A percentile compares a stretch with the other conserved stretches of the same genome.
Evolutionary conservation across 2,113 vertebrate genomes (phyloP).

Genomic region (Oostethus manadensis): DNA sequence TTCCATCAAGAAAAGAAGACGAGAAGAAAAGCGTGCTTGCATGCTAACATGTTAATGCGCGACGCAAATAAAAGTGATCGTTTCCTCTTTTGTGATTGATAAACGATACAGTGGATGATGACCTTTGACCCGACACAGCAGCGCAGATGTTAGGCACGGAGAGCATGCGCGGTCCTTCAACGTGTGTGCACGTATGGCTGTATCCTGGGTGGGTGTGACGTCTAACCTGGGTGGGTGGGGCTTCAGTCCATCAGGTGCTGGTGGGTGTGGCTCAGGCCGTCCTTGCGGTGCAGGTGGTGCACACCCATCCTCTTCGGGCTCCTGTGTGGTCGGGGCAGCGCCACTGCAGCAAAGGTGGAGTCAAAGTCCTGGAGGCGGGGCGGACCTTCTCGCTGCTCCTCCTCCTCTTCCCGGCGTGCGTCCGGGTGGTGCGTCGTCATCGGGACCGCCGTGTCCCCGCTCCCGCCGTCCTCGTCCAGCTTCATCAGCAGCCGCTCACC

Average conservation of each 20-base stretch:
- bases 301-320: constrained; percentile 97
- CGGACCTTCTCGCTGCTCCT: constrained; percentile 60
- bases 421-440: constrained; percentile 39
- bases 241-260: constrained; percentile 88
- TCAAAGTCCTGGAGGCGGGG: constrained; percentile 62
- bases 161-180: background rate
- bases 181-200: constrained; percentile 41
- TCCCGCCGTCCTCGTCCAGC: constrained; percentile 49
- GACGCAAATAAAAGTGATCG: no score
- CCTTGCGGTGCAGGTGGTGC: constrained; percentile 93
- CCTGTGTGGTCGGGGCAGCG: constrained; percentile 73
- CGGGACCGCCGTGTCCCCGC: constrained; percentile 44
- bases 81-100: no score
- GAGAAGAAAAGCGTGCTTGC: no score
- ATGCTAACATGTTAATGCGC: no score
- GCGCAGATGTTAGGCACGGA: background rate
- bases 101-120: no score
- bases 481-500: constrained; percentile 70
- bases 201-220: constrained; percentile 41
- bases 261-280: constrained; percentile 92
- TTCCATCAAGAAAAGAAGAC: no score
- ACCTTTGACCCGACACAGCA: no score
- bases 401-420: constrained; percentile 58
- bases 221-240: background rate
- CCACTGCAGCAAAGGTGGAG: constrained; percentile 18